phyloP scores from a whole-genome alignment of 1,140 invertebrate species.

The Steinernema feltiae region DNA sequence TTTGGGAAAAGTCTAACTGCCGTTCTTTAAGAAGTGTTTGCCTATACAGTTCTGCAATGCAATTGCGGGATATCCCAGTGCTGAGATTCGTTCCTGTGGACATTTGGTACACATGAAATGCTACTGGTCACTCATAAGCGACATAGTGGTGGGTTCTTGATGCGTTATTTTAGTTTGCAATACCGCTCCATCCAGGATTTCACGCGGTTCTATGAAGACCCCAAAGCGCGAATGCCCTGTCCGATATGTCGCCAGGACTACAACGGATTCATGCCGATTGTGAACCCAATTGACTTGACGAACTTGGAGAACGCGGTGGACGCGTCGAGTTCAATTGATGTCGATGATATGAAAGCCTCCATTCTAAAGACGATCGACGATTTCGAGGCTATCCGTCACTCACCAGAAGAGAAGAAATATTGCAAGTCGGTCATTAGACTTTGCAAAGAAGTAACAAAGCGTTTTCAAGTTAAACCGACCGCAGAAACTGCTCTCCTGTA shows the following conservation, averaged over 20 bases:
- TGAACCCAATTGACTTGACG: background rate
- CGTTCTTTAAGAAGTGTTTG: background rate
- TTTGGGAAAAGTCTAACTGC: background rate
- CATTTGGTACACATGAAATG: background rate
- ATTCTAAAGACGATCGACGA: too few species aligned
- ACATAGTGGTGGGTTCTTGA: background rate
- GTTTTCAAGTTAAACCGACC: background rate
- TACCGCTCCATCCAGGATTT: too few species aligned
- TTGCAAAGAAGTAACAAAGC: background rate
- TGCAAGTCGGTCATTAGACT: background rate
- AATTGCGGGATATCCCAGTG: background rate
- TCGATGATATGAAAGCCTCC: too few species aligned
- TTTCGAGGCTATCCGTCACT: too few species aligned
- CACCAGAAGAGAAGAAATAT: background rate
- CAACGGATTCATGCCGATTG: background rate
- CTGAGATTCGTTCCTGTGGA: background rate
- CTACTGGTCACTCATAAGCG: background rate
- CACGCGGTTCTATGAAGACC: too few species aligned
- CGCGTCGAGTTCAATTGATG: too few species aligned
- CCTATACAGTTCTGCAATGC: background rate
- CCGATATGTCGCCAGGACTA: background rate
- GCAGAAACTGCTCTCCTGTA: background rate
- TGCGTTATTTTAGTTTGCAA: too few species aligned
- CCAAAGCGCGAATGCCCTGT: background rate
- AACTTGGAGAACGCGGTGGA: background rate